Base-by-base conservation (phyloP, 2,113 vertebrate species). In the Platysteira castanea region DNA sequence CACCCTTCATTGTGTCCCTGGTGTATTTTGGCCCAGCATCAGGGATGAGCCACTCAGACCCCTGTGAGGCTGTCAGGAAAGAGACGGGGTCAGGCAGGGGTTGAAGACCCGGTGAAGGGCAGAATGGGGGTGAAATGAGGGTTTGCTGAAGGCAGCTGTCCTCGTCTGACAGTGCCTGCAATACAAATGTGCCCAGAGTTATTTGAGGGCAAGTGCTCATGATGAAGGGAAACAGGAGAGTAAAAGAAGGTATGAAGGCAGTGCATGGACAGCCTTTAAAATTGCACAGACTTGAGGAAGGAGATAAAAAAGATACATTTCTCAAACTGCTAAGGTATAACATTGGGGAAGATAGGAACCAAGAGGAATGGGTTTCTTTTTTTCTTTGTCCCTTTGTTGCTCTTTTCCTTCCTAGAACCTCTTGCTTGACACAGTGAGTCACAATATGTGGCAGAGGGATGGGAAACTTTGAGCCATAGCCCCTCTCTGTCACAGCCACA, bases 341-440 rank as follows among this genome's bases (percentile, higher is more conserved):
- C 41, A 39, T 7, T 7, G 7, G 7, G 12, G 13, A 5, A 81
- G 13, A 22, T 20, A 63, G 18, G 42, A 77, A 65, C 3, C 9
- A 49, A 33, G 7, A 15, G 22, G 20, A 39, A 64, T 76, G 24
- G 23, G 28, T 65, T 59, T 60, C 2, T 47, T 84, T 54, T 70
- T 60, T 6, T 80, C 53, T 35, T 50, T 87, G 61, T 49, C 56
- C 60, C 13, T 57, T 42, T 93, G 42, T 44, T 90, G 54, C 52
- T 54, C 65, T 91, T 86, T 91, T 91, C 50, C 71, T 96, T 86
- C 75, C 73, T 89, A 18, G 19, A 54, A 87, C 65, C n/a, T 97
- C 69, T 94, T 90, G 49, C 83, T 84, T 95, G 96, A 71, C 57
- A 80, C 4, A 30, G 14, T 89, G 87, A 96, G 65, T 88, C 77